phyloP scores from a whole-genome alignment of 2,113 vertebrate species.

The Toxotes jaculatrix region DNA sequence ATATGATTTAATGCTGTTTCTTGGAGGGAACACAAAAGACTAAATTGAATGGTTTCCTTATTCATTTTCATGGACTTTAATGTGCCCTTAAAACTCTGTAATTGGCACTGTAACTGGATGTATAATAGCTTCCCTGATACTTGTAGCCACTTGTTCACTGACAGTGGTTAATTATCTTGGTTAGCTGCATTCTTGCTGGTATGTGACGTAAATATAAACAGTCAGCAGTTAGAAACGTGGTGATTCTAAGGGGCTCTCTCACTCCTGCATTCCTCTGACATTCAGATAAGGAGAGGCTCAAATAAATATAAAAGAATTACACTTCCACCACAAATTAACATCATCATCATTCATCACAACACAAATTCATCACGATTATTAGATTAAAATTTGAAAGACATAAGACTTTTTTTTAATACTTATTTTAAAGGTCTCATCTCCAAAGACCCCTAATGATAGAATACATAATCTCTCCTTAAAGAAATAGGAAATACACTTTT shows the following conservation, averaged over 20 bases:
- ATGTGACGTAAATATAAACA: slow-evolving; percentile 37
- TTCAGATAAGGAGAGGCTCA: slow-evolving; percentile 16
- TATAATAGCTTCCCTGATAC: slow-evolving; percentile 41
- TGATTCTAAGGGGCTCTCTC: slow-evolving; percentile 18
- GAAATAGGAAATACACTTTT: no score
- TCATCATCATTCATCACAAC: no score
- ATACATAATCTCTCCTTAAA: no score
- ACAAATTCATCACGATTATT: no score
- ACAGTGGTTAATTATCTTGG: slow-evolving; percentile 54
- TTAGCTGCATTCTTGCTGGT: slow-evolving; percentile 29
- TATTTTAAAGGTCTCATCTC: no score
- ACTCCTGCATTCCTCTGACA: slow-evolving; percentile 1
- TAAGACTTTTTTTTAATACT: no score
- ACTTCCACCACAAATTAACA: background rate
- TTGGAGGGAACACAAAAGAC: slow-evolving; percentile 56
- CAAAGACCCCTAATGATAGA: no score
- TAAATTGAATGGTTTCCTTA: slow-evolving; percentile 52
- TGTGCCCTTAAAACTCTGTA: slow-evolving; percentile 51
- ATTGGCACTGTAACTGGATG: slow-evolving; percentile 33
- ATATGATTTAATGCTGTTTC: slow-evolving; percentile 61
- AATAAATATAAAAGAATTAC: background rate
- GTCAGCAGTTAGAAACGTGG: background rate
- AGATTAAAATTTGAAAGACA: no score
- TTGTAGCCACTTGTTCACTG: slow-evolving; percentile 51
- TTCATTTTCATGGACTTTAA: slow-evolving; percentile 64